A percentile compares a stretch with the other conserved stretches of the same genome.
These are phyloP conservation scores for Mus spretus DNA, from an alignment of 2,797 vertebrate species.

Conservation along the genomic window DNA sequence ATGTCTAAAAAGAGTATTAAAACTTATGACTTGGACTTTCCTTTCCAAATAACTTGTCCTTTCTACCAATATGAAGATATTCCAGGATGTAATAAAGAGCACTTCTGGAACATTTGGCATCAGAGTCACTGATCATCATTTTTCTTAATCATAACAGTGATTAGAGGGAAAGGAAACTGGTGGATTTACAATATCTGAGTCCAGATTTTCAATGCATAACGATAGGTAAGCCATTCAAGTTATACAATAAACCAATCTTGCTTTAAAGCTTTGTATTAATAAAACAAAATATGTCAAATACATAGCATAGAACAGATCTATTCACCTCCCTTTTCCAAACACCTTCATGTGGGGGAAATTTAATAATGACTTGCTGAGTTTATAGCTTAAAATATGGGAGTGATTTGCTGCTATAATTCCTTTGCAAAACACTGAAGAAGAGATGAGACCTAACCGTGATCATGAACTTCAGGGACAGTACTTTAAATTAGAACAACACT, in stretches of 20 bases:
- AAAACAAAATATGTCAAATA: background rate
- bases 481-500: background rate
- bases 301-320: background rate
- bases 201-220: background rate
- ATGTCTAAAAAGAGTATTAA: background rate
- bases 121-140: background rate
- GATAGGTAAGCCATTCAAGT: background rate
- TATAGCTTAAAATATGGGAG: conserved; percentile 72
- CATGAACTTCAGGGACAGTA: conserved; percentile 69
- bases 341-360: background rate
- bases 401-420: conserved; percentile 78
- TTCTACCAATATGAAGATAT: background rate
- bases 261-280: background rate
- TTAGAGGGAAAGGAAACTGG: background rate
- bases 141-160: background rate
- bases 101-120: background rate
- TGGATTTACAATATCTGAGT: background rate
- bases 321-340: background rate
- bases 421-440: conserved; percentile 72
- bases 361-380: conserved; percentile 53
- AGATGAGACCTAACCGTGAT: conserved; percentile 40
- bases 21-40: background rate
- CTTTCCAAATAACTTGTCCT: background rate
- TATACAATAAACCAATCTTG: background rate
- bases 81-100: background rate